These are phyloP conservation scores for Microtus obscurus DNA, from an alignment of 2,797 vertebrate genomes.

Conservation along the genomic window DNA sequence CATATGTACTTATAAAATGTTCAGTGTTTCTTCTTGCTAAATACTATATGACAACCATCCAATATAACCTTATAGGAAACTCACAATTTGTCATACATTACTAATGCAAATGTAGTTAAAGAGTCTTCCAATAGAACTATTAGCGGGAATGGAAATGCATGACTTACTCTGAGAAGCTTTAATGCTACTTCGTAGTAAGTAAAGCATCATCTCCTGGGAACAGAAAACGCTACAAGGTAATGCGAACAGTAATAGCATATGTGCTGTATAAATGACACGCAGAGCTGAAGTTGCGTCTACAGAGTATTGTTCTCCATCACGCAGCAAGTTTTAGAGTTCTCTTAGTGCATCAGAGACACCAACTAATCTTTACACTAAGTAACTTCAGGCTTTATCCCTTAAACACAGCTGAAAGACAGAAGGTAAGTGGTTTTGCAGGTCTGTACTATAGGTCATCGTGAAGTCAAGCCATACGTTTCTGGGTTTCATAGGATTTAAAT, in stretches of 20 bases:
- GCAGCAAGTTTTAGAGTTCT: conserved; percentile 39
- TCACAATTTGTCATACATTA: conserved; percentile 59
- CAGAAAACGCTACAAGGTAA: conserved; percentile 56
- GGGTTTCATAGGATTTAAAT: background rate
- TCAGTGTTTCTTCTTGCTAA: conserved; percentile 44
- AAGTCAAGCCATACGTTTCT: background rate
- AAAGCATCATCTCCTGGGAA: conserved; percentile 68
- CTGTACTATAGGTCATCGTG: background rate
- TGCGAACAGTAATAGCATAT: conserved; percentile 8
- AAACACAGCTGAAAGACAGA: conserved; percentile 41
- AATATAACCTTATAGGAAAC: conserved; percentile 66
- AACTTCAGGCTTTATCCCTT: conserved; percentile 49
- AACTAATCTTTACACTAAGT: conserved; percentile 55
- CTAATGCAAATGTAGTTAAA: conserved; percentile 68
- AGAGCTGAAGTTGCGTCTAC: conserved; percentile 23
- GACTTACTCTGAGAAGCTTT: conserved; percentile 69
- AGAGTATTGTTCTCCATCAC: conserved; percentile 15
- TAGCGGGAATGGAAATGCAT: conserved; percentile 74
- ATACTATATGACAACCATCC: background rate
- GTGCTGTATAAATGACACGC: conserved; percentile 4
- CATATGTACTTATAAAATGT: conserved; percentile 11
- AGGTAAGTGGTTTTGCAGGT: conserved; percentile 16
- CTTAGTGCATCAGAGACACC: conserved; percentile 51
- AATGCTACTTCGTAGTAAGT: conserved; percentile 29
- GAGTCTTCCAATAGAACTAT: conserved; percentile 64